phyloP scores from a whole-genome alignment of 1,140 invertebrate species.

The Dreissena polymorpha region DNA sequence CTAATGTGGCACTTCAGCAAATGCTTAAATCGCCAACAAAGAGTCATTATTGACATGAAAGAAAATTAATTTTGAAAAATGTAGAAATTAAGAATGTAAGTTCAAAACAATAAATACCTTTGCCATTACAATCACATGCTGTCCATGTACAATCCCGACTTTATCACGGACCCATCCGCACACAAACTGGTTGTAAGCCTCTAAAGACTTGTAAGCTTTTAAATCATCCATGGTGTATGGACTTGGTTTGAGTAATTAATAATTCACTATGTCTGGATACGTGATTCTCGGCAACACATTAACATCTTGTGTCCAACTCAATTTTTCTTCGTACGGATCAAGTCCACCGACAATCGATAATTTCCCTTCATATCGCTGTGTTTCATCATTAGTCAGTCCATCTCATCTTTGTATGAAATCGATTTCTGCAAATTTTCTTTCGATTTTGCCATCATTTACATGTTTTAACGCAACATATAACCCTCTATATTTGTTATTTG shows the following conservation, averaged over 20 bases:
- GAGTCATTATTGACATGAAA: no score
- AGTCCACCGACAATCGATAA: slow-evolving; percentile 17
- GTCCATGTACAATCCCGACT: background rate
- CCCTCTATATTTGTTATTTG: background rate
- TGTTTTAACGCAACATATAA: background rate
- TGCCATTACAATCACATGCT: background rate
- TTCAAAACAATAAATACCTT: background rate
- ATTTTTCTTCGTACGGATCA: slow-evolving; percentile 21
- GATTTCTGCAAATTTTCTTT: background rate
- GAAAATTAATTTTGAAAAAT: no score
- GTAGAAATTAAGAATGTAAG: no score
- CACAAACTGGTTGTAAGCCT: slow-evolving; percentile 64
- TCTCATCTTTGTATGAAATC: background rate
- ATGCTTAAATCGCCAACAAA: no score
- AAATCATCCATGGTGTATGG: slow-evolving; percentile 54
- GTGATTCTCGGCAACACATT: slow-evolving; percentile 4
- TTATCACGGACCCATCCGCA: slow-evolving; percentile 59
- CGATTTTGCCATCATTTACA: background rate
- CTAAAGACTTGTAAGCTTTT: slow-evolving; percentile 56
- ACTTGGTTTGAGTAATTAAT: slow-evolving; percentile 46
- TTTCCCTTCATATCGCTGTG: slow-evolving; percentile 27
- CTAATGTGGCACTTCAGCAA: no score
- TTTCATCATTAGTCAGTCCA: background rate
- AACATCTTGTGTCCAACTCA: background rate
- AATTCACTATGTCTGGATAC: slow-evolving; percentile 55